Conservation (phyloP, 2,888 invertebrate species). For the Lissonota sp. region DNA sequence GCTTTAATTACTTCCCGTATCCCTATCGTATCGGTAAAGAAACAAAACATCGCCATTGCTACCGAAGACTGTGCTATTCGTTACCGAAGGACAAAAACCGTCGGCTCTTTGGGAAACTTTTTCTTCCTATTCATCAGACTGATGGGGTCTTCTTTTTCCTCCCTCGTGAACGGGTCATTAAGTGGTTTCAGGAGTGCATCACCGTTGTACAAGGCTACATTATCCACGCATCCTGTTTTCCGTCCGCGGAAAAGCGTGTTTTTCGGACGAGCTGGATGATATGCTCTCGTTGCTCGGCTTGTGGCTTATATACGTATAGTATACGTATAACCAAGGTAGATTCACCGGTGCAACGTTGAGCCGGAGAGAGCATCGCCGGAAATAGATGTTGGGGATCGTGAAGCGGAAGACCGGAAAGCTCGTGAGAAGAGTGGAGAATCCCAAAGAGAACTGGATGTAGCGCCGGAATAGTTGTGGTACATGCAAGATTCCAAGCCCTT, state of each 20-base stretch:
- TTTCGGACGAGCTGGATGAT: conserved; percentile 34
- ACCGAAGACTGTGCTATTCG: background rate
- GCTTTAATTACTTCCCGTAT: too few relatives aligned
- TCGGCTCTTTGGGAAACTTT: conserved; percentile 4
- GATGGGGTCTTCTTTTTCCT: background rate
- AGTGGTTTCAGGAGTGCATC: conserved; percentile 22
- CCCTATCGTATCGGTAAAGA: too few relatives aligned
- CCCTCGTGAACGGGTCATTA: conserved; percentile 28
- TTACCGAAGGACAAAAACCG: conserved; percentile 4
- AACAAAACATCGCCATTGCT: background rate
- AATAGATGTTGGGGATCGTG: conserved; percentile 55
- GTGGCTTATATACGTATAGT: conserved; percentile 6
- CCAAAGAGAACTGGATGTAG: conserved; percentile 3
- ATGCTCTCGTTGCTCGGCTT: conserved; percentile 15
- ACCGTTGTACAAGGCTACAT: conserved; percentile 34
- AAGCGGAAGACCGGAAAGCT: conserved; percentile 58
- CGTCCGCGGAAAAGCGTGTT: conserved; percentile 25
- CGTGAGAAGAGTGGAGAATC: background rate
- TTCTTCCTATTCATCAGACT: conserved; percentile 20
- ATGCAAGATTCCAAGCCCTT: too few relatives aligned
- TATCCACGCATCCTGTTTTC: conserved; percentile 39
- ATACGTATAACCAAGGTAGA: conserved; percentile 26
- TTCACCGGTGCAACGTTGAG: conserved; percentile 33
- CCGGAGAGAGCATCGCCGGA: conserved; percentile 33
- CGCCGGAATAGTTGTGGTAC: conserved; percentile 2